Evolutionary conservation across 1,140 invertebrate genomes (phyloP).

Genomic region (Aricia agestis): DNA sequence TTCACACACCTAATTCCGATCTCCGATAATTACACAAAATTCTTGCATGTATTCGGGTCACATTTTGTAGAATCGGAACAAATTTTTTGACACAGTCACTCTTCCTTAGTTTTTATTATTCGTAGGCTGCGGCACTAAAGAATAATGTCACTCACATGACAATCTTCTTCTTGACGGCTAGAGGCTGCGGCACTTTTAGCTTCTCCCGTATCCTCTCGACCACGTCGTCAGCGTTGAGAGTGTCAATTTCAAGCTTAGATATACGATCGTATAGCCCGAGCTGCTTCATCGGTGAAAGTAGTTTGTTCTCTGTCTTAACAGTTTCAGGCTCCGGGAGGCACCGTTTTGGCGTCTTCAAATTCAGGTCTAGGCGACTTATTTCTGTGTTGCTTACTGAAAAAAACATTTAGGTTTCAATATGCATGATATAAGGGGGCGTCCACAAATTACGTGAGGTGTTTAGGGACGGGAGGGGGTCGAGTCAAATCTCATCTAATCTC

Average conservation of each 20-base stretch:
- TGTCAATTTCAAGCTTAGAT: background rate
- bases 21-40: too few relatives aligned
- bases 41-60: too few relatives aligned
- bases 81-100: too few relatives aligned
- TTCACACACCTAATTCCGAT: too few relatives aligned
- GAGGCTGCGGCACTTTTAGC: conserved; percentile 44
- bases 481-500: too few relatives aligned
- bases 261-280: conserved; percentile 34
- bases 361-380: conserved; percentile 36
- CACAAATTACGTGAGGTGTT: too few relatives aligned
- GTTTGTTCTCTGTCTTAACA: conserved; percentile 23
- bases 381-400: conserved; percentile 21
- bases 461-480: too few relatives aligned
- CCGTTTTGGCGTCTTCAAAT: conserved; percentile 40
- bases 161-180: conserved; percentile 46
- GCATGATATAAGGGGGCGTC: too few relatives aligned
- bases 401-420: too few relatives aligned
- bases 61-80: too few relatives aligned
- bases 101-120: too few relatives aligned
- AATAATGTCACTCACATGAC: conserved; percentile 40
- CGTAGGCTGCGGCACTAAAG: too few relatives aligned
- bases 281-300: conserved; percentile 41
- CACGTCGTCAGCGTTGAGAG: conserved; percentile 11
- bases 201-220: conserved; percentile 34
- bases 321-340: background rate